Conservation (phyloP, 2,797 vertebrate genomes). For the Poliocrania exsul region DNA sequence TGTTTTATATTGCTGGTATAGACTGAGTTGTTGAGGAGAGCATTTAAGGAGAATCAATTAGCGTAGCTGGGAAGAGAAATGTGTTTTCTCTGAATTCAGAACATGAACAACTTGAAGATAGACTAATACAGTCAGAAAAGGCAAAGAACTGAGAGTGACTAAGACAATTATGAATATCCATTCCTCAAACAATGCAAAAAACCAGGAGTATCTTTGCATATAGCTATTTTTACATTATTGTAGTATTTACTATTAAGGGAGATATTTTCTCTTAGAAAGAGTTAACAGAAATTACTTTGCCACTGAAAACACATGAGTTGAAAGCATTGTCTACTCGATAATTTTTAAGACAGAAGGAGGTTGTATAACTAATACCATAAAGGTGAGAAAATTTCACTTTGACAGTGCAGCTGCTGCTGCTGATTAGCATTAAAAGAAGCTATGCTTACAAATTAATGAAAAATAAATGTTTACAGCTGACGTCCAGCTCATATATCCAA, state of each 20-base stretch:
- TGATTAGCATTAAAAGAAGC: neutral
- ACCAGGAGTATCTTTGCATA: neutral
- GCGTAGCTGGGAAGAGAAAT: neutral
- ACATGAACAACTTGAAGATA: neutral
- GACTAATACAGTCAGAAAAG: conserved; percentile 3
- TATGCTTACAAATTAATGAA: neutral
- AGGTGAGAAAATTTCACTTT: neutral
- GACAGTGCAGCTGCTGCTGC: neutral
- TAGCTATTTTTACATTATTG: neutral
- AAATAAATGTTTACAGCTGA: neutral
- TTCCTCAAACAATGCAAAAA: neutral
- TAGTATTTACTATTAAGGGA: neutral
- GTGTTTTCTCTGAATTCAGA: neutral
- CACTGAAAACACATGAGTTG: neutral
- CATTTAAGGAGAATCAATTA: conserved; percentile 1
- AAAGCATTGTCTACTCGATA: neutral
- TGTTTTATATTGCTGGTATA: neutral
- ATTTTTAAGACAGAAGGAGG: neutral
- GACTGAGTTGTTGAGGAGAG: neutral
- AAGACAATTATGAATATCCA: conserved; percentile 19
- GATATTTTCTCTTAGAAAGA: neutral
- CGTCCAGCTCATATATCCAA: neutral
- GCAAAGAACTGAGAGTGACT: neutral
- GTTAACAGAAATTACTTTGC: neutral
- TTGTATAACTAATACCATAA: neutral